phyloP scores from a whole-genome alignment of 1,140 invertebrate genomes.

The Drosophila rufa region DNA sequence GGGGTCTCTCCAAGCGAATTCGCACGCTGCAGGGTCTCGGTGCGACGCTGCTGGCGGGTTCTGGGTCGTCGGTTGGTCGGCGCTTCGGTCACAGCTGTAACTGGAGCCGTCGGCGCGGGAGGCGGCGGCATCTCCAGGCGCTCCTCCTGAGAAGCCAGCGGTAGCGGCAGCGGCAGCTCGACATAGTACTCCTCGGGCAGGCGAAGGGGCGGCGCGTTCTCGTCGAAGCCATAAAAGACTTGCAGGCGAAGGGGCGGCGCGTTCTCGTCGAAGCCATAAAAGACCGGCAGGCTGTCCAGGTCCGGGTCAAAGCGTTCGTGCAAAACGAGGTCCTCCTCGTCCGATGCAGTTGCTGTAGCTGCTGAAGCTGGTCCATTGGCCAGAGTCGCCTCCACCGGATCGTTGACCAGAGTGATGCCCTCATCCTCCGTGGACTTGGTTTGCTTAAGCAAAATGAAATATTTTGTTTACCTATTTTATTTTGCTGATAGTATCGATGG shows the following conservation, averaged over 20 bases:
- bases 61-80: conserved; percentile 24
- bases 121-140: conserved; percentile 12
- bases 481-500: too few relatives aligned
- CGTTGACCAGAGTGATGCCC: conserved; percentile 2
- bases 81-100: background rate
- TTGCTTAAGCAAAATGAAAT: too few relatives aligned
- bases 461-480: too few relatives aligned
- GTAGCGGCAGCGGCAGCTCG: conserved; percentile 26
- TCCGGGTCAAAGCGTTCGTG: conserved; percentile 30
- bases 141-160: background rate
- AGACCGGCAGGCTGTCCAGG: conserved; percentile 30
- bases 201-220: conserved; percentile 23
- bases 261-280: conserved; percentile 61
- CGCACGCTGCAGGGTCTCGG: conserved; percentile 15
- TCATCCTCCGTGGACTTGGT: conserved; percentile 6
- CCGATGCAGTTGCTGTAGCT: background rate
- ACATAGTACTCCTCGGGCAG: conserved; percentile 41
- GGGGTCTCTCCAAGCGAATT: background rate
- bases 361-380: background rate
- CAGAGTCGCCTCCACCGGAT: background rate
- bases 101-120: conserved; percentile 10
- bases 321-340: conserved; percentile 28
- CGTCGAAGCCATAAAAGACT: conserved; percentile 63
- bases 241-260: conserved; percentile 10
- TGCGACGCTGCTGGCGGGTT: conserved; percentile 57